These are phyloP conservation scores for Drosophila equinoxialis DNA, from an alignment of 1,140 invertebrate genomes.

Conservation along the genomic window DNA sequence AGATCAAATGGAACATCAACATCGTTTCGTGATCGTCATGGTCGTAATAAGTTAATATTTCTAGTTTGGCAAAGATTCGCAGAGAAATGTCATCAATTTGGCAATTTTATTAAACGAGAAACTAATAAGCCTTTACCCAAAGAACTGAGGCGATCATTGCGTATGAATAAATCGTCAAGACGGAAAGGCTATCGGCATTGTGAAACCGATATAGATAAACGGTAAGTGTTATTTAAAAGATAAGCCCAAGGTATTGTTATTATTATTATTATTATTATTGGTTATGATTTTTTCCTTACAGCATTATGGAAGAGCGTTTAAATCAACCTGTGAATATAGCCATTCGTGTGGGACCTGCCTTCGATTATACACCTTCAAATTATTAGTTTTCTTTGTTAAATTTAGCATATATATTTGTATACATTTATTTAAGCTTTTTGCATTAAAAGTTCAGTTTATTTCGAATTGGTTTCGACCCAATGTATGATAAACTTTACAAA, in stretches of 20 bases:
- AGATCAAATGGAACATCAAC: constrained; percentile 12
- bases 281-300: constrained; percentile 10
- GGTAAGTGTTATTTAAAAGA: constrained; percentile 69
- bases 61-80: constrained; percentile 59
- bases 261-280: constrained; percentile 1
- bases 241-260: constrained; percentile 47
- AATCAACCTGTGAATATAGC: constrained; percentile 59
- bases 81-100: constrained; percentile 50
- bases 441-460: constrained; percentile 18
- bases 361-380: constrained; percentile 53
- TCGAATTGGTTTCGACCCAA: constrained; percentile 21
- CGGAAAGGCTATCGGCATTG: constrained; percentile 84
- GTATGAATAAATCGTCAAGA: constrained; percentile 79
- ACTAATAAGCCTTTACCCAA: constrained; percentile 72
- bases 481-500: constrained; percentile 36
- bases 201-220: constrained; percentile 84
- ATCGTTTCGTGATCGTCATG: constrained; percentile 7
- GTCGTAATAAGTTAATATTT: constrained; percentile 29
- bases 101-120: constrained; percentile 51
- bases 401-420: neutral
- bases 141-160: constrained; percentile 70
- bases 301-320: constrained; percentile 52
- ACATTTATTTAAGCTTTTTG: constrained; percentile 26
- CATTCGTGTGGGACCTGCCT: constrained; percentile 65
- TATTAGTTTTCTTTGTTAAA: constrained; percentile 27